Base-by-base conservation (phyloP, 1,140 invertebrate genomes). In the Atta texana region DNA sequence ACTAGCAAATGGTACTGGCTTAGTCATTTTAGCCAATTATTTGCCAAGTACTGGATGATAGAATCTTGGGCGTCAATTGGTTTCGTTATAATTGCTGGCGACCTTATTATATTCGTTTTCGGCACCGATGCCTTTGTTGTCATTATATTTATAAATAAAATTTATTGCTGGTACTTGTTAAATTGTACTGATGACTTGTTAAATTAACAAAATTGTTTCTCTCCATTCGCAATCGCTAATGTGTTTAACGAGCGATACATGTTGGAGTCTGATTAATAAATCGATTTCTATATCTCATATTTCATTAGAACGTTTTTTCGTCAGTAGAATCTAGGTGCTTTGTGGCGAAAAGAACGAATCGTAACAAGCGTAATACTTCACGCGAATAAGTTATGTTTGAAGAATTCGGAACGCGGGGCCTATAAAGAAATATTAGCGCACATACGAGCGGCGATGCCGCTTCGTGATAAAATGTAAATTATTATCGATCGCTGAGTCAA, bases 401-500 rank as follows among this genome's bases (percentile, higher is more conserved):
- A 82, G 66, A 82, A 84, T 75, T 84, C 44, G 16, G 55, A 14
- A 49, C 66, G 34, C 34, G 16, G 6, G 16, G 14, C 24, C 8
- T 31, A 51, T 31, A 61, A 61, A 34, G 55, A 44, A 68, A 68
- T 68, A 68, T 63, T 18, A 28, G 69, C 39, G 55, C 39, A 14
- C 53, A 31, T 16, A 49, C 16, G 16, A 44, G 28, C 34, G 34
- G 34, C 57, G 55, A 84, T 49, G 2, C 59, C 69, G n/a, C 55
- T 51, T 84, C 49, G 18, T n/a, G 80, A 84, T 84, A 84, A 84
- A 75, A 61, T 82, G 68, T 16, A 82, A 82, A 84, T 84, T 75
- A 3, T 49, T n/a, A 84, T 84, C 57, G 80, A 84, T 84, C 69
- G 39, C 44, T 51, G 80, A 84, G 71, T 84, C 71, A 74, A 61